Conservation (phyloP, 2,113 vertebrate genomes). For the Mellivora capensis region DNA sequence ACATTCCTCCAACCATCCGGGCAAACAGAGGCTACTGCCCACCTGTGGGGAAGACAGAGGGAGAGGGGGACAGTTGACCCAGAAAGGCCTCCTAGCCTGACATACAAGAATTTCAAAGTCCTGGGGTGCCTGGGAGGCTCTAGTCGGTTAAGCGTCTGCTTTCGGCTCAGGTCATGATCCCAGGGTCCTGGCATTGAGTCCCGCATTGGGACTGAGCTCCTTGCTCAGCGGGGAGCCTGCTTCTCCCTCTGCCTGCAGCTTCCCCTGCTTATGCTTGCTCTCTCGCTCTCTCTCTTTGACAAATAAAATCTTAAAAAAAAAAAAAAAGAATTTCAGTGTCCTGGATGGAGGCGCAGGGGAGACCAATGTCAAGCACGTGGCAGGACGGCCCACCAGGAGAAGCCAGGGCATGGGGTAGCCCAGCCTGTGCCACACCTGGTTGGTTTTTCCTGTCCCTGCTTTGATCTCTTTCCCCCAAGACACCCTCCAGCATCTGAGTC, state of each 20-base stretch:
- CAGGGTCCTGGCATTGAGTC: too few relatives aligned
- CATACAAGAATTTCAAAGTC: not conserved
- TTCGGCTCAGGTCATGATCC: not conserved
- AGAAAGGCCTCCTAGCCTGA: not conserved
- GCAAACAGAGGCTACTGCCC: not conserved
- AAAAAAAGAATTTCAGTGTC: not conserved
- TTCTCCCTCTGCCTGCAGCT: too few relatives aligned
- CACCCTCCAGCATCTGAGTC: not conserved
- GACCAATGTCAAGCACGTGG: not conserved
- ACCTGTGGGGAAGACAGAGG: too few relatives aligned
- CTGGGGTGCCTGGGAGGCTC: not conserved
- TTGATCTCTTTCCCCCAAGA: not conserved
- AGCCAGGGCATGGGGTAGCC: not conserved
- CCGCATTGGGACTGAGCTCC: rapidly evolving
- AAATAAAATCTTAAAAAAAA: too few relatives aligned
- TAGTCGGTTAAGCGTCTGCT: not conserved
- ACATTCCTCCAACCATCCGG: not conserved
- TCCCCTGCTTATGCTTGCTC: too few relatives aligned
- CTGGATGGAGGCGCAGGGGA: not conserved
- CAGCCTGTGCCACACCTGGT: not conserved
- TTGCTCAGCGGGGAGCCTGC: too few relatives aligned
- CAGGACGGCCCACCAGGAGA: not conserved
- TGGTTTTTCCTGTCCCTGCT: not conserved
- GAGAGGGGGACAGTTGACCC: not conserved
- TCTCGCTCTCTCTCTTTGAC: too few relatives aligned